Evolutionary conservation across 2,113 vertebrate species (phyloP).

Genomic region (Semicossyphus pulcher): DNA sequence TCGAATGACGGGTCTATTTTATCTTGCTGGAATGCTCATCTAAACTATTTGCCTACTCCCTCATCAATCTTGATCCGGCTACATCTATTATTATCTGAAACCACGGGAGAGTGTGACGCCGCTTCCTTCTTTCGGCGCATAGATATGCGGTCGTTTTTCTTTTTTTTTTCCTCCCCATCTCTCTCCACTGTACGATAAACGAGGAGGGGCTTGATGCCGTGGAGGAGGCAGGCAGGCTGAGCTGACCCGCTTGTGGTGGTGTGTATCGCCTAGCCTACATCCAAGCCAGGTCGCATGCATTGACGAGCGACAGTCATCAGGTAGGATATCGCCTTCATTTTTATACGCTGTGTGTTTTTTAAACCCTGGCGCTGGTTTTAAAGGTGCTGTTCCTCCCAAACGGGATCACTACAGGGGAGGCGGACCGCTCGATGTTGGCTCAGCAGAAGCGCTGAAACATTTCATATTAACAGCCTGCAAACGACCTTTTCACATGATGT

Average conservation of each 20-base stretch:
- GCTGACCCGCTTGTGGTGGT: slow-evolving; percentile 64
- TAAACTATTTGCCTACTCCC: background rate
- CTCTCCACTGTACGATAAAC: slow-evolving; percentile 73
- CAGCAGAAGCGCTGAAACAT: slow-evolving; percentile 65
- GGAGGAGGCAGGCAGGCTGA: slow-evolving; percentile 70
- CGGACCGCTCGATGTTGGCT: slow-evolving; percentile 63
- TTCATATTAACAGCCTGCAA: slow-evolving; percentile 42
- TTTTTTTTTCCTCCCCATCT: slow-evolving; percentile 2
- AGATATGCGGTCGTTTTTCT: slow-evolving; percentile 55
- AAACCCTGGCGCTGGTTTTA: slow-evolving; percentile 15
- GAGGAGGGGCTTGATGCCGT: slow-evolving; percentile 82
- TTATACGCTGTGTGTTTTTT: background rate
- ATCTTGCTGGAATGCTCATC: background rate
- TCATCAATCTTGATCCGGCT: background rate
- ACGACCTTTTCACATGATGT: slow-evolving; percentile 49
- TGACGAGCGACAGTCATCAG: slow-evolving; percentile 76
- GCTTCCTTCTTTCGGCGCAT: slow-evolving; percentile 65
- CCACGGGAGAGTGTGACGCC: slow-evolving; percentile 65
- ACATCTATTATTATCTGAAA: slow-evolving; percentile 6
- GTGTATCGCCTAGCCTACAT: slow-evolving; percentile 70
- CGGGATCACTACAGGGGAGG: slow-evolving; percentile 44
- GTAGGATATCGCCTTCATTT: slow-evolving; percentile 69
- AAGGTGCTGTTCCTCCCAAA: slow-evolving; percentile 39
- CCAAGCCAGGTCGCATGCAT: slow-evolving; percentile 78
- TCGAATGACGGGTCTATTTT: background rate